Conservation (phyloP, 92 coral and sea anemone species). For the Umimayanthus chanpuru region DNA sequence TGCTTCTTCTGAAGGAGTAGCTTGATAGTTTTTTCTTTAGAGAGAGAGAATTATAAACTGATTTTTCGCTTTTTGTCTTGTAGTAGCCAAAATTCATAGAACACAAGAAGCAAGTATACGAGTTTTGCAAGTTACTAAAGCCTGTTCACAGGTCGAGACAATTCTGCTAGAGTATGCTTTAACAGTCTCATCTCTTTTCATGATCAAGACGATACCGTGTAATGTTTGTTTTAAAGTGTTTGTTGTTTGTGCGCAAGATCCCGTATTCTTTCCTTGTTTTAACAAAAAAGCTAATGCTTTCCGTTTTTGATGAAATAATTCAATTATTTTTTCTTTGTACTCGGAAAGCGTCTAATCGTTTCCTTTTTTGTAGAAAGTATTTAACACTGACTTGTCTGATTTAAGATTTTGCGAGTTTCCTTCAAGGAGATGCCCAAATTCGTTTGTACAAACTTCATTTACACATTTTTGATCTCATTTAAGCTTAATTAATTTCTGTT, state of each 20-base stretch:
- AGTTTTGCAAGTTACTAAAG: too few species aligned
- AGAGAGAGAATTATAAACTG: too few species aligned
- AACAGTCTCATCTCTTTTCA: not conserved
- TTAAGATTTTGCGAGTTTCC: not conserved
- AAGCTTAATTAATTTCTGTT: not conserved
- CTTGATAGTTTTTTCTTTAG: not conserved
- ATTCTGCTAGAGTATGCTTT: too few species aligned
- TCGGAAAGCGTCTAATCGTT: not conserved
- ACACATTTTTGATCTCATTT: not conserved
- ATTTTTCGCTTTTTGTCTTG: not conserved
- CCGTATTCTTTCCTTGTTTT: too few species aligned
- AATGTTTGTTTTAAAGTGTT: not conserved
- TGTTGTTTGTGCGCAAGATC: not conserved
- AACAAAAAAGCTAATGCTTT: too few species aligned
- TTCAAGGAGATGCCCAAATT: not conserved
- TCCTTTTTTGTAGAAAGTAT: not conserved
- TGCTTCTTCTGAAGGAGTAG: not conserved
- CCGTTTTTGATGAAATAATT: too few species aligned
- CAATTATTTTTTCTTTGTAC: not conserved
- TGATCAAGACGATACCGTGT: too few species aligned
- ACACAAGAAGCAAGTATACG: not conserved
- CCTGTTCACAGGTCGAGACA: not conserved
- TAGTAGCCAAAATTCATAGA: not conserved
- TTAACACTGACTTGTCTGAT: too few species aligned
- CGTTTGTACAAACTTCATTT: not conserved